phyloP scores from a whole-genome alignment of 1,140 invertebrate genomes.

The Cydia amplana region DNA sequence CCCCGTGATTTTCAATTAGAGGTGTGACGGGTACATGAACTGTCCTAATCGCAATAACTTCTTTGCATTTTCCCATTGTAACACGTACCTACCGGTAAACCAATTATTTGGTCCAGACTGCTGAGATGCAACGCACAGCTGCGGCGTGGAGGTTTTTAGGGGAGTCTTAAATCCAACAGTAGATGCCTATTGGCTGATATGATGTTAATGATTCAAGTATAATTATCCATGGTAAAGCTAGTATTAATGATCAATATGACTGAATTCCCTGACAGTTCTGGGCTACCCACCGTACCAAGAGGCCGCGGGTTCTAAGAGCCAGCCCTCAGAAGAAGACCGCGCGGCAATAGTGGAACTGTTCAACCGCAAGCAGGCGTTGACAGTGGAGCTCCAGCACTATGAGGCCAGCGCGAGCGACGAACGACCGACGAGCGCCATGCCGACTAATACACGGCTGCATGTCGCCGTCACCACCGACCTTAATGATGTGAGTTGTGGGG shows the following conservation, averaged over 20 bases:
- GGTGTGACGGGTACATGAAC: too few relatives aligned
- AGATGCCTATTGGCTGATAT: too few relatives aligned
- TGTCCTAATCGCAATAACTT: too few relatives aligned
- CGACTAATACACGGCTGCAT: constrained; percentile 82
- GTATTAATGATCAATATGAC: not conserved
- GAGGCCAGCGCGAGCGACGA: constrained; percentile 80
- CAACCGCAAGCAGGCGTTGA: constrained; percentile 89
- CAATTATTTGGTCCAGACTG: too few relatives aligned
- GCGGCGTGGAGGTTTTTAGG: too few relatives aligned
- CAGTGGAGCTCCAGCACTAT: constrained; percentile 91
- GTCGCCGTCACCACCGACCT: constrained; percentile 76
- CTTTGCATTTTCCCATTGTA: too few relatives aligned
- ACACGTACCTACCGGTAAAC: too few relatives aligned
- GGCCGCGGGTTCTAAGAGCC: constrained; percentile 56
- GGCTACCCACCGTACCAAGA: constrained; percentile 85
- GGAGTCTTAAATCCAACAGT: too few relatives aligned
- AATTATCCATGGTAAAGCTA: not conserved
- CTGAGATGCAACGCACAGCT: too few relatives aligned
- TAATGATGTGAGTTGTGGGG: constrained; percentile 53
- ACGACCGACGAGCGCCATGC: constrained; percentile 80
- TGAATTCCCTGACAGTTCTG: constrained; percentile 81
- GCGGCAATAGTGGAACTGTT: constrained; percentile 90
- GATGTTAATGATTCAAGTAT: not conserved
- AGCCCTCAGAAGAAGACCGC: constrained; percentile 82
- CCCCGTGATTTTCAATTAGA: too few relatives aligned